Evolutionary conservation across 2,113 vertebrate species (phyloP), one percentile per base, ranked within the genome.

Genomic region (Phoenicopterus ruber): DNA sequence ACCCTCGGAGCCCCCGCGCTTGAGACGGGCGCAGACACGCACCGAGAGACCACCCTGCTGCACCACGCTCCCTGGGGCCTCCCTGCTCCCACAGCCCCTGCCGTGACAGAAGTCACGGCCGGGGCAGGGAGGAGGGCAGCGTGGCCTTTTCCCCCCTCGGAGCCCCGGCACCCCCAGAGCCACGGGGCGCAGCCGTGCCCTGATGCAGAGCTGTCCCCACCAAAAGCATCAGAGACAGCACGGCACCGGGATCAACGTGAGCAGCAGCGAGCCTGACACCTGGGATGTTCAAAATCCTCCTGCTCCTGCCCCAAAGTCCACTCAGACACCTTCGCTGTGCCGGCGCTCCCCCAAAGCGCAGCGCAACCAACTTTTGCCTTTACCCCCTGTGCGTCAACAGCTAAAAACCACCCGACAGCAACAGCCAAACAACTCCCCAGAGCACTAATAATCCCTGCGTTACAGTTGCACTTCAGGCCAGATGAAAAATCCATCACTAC

Each of bases 71-170:
- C 47, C 69, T 20, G 85, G 46, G 50, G 24, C 26, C 32, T 8
- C 17, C 58, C 9, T 29, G 1, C 28, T 24, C 18, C 22, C 38
- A 47, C 57, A 73, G 21, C 13, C 32, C 65, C 31, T 34, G 26
- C 38, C 54, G 44, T 59, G 61, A 28, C 46, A 44, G 12, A 18
- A 47, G n/a, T 9, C 18, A 29, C 0, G 7, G 42, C 0, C 40
- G 46, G 25, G 49, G 28, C 17, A 71, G 32, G 59, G 42, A 49
- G 32, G 7, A 70, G 26, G 34, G 52, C 49, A 55, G 9, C 0
- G 1, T 3, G 19, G 26, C 7, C 12, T 26, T 40, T 40, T 11
- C 7, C 34, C 34, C 21, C 9, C 36, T 81, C 3, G 0, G 31
- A 86, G 26, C 58, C n/a, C 38, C 9, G 44, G 36, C 52, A 66